A percentile compares a stretch with the other conserved stretches of the same genome.
Conservation (phyloP, 1,140 invertebrate species). For the Eurosta solidaginis region DNA sequence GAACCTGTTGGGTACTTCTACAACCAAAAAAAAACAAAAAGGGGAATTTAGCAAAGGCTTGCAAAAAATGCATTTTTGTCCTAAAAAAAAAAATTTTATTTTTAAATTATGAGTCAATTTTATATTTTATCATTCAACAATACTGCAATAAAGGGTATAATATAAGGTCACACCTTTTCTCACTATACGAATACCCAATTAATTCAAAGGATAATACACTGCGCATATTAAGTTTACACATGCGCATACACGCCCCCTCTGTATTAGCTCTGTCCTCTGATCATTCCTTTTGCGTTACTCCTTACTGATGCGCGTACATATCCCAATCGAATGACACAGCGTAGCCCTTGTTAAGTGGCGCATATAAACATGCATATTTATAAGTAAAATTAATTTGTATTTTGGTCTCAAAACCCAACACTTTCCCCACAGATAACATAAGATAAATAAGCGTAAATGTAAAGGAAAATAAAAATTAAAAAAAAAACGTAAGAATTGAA, state of each 20-base stretch:
- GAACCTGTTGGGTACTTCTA: no score
- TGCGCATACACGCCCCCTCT: background rate
- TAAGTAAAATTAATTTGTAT: conserved; percentile 10
- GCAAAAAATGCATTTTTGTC: no score
- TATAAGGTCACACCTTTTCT: background rate
- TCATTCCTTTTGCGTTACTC: background rate
- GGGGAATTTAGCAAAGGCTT: no score
- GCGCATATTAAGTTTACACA: background rate
- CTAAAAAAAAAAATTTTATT: no score
- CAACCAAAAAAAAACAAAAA: no score
- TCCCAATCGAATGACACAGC: background rate
- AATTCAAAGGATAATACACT: background rate
- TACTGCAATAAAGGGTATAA: background rate
- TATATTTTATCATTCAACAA: no score
- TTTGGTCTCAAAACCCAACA: background rate
- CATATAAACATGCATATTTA: background rate
- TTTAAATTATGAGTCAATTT: no score
- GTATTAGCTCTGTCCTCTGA: background rate
- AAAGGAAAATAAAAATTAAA: background rate
- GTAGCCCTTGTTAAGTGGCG: background rate
- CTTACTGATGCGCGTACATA: no score
- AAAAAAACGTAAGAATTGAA: background rate
- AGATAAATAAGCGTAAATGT: background rate
- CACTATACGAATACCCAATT: background rate
- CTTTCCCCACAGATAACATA: background rate